Conservation (phyloP, 1,140 invertebrate genomes). For the Meloidogyne exigua region DNA sequence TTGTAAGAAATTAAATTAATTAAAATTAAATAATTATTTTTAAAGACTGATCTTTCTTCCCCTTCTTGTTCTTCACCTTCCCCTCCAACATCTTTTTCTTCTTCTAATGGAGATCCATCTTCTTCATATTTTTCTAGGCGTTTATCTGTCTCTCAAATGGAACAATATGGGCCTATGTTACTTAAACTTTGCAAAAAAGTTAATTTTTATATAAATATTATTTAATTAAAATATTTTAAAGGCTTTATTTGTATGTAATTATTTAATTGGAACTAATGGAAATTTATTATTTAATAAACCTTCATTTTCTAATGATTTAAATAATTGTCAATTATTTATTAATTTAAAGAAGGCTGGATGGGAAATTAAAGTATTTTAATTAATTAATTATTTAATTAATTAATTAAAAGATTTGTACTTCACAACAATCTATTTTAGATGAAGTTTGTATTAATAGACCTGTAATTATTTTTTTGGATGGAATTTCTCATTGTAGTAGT, state of each 20-base stretch:
- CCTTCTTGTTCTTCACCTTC: conserved; percentile 20
- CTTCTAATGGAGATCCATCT: neutral
- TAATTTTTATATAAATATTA: conserved; percentile 10
- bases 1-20: neutral
- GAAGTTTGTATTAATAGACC: conserved; percentile 11
- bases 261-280: neutral
- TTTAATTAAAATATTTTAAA: neutral
- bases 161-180: conserved; percentile 32
- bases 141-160: neutral
- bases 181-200: conserved; percentile 24
- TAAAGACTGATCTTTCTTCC: neutral
- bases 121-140: neutral
- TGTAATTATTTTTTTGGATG: conserved; percentile 21
- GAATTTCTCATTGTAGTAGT: neutral
- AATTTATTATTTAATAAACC: neutral
- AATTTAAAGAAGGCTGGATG: conserved; percentile 12
- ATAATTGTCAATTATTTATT: conserved; percentile 13
- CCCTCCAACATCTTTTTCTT: neutral
- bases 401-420: conserved; percentile 9
- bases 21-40: neutral
- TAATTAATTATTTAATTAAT: neutral
- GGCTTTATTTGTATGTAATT: conserved; percentile 20
- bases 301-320: neutral
- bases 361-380: conserved; percentile 13
- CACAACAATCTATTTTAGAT: neutral